Base-by-base conservation (phyloP, 2,888 invertebrate genomes). In the Arctia plantaginis region DNA sequence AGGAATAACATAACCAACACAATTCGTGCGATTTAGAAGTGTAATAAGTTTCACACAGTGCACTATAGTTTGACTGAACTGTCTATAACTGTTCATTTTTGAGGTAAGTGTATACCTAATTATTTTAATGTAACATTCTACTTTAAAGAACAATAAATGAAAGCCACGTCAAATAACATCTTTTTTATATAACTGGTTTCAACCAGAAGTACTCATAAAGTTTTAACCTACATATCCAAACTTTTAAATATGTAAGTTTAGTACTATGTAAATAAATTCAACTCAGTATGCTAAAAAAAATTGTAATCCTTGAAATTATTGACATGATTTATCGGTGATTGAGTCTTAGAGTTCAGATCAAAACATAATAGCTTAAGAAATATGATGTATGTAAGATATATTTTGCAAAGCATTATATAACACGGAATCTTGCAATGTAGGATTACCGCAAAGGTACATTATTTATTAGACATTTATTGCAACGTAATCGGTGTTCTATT, bases 391-490 rank as follows among this genome's bases (percentile, higher is more conserved):
- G 55, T 69, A 62, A 69, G 59, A 69, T 20, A 62, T 62, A 0
- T 69, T 62, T 69, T 74, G 47, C 73, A 68, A 76, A 72, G 23
- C 20, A 15, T 76, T 76, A 74, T 62, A 51, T 69, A 74, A 74
- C 70, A 76, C 75, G 33, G 59, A 62, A 47, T 30, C 65, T 65
- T 64, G 74, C 59, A 65, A 55, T 41, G 62, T 80, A 68, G 68
- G 75, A 72, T 78, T 51, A 77, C 71, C 35, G 62, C 27, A 75
- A 80, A 82, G 76, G 77, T 72, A 66, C 69, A 78, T 78, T 70
- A 80, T 74, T 81, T 77, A 78, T 75, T 78, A 78, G 75, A 83
- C 66, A 74, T 77, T 73, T 77, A 81, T 75, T 77, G 70, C 66
- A 39, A 69, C 66, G 70, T 70, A 76, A 76, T 74, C 73, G 74